A percentile compares a stretch with the other conserved stretches of the same genome.
phyloP scores from a whole-genome alignment of 2,888 invertebrate genomes.

The Acrocyrtus sp. region DNA sequence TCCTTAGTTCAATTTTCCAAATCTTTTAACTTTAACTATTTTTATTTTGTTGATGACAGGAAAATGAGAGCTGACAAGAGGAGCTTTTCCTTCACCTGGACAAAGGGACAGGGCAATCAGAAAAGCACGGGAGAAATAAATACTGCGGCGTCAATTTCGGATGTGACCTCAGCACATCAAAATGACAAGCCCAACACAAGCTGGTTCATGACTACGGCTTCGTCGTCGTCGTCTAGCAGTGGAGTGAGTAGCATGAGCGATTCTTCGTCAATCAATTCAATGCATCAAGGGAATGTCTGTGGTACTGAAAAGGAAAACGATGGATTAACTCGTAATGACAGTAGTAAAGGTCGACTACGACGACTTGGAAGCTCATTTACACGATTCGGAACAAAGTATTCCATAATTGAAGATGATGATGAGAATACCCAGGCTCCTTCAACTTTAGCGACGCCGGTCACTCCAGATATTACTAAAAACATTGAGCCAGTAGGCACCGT shows the following conservation, averaged over 20 bases:
- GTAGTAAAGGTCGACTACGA: constrained; percentile 30
- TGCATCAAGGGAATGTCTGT: neutral
- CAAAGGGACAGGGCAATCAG: constrained; percentile 51
- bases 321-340: constrained; percentile 4
- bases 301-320: constrained; percentile 14
- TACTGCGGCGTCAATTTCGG: neutral
- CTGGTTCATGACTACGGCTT: constrained; percentile 34
- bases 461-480: neutral
- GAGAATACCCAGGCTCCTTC: constrained; percentile 8
- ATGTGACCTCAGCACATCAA: neutral
- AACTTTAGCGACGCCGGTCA: constrained; percentile 1
- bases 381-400: constrained; percentile 40
- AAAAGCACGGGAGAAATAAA: neutral
- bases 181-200: neutral
- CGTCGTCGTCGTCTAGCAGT: constrained; percentile 31
- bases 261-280: constrained; percentile 10
- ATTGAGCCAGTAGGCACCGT: neutral
- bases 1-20: neutral
- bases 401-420: constrained; percentile 47
- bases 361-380: constrained; percentile 51
- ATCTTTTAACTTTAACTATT: neutral
- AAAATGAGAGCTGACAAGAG: constrained; percentile 62
- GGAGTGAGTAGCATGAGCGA: constrained; percentile 40
- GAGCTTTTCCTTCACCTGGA: constrained; percentile 64
- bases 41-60: neutral